Evolutionary conservation across 2,888 invertebrate genomes (phyloP).

Genomic region (Melanchra persicariae): DNA sequence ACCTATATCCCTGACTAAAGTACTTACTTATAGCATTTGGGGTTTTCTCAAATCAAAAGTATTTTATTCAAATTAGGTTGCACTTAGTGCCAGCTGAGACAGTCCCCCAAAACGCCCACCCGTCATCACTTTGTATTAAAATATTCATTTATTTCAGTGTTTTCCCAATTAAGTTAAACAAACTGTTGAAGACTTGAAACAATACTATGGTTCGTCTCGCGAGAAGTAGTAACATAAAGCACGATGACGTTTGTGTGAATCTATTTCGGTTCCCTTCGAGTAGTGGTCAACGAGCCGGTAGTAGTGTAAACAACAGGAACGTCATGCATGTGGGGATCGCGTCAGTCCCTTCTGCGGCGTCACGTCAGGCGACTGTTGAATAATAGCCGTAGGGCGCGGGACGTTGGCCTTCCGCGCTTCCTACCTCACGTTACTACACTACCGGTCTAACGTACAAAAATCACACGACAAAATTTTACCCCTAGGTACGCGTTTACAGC

Average conservation of each 20-base stretch:
- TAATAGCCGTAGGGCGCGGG: conserved; percentile 82
- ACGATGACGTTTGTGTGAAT: conserved; percentile 64
- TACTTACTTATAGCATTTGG: too few species aligned
- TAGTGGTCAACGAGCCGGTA: conserved; percentile 78
- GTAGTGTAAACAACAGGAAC: conserved; percentile 74
- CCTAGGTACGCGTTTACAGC: conserved; percentile 6
- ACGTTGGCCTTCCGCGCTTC: conserved; percentile 83
- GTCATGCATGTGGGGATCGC: conserved; percentile 70
- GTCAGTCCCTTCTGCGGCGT: conserved; percentile 78
- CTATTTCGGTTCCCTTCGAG: conserved; percentile 74
- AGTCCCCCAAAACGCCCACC: too few species aligned
- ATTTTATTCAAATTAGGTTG: too few species aligned
- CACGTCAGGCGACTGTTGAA: conserved; percentile 72
- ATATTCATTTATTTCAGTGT: background rate
- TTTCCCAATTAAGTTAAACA: conserved; percentile 26
- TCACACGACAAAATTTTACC: conserved; percentile 7
- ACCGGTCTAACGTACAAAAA: conserved; percentile 50
- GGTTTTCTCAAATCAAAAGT: too few species aligned
- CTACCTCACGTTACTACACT: conserved; percentile 53
- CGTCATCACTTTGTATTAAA: background rate
- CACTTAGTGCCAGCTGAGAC: too few species aligned
- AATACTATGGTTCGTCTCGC: conserved; percentile 50
- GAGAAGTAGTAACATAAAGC: conserved; percentile 51
- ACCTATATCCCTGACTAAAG: background rate
- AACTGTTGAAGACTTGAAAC: conserved; percentile 29